Percentiles rank a stretch among this genome's conserved stretches.
These are phyloP conservation scores for Plusia festucae DNA, from an alignment of 2,888 invertebrate species.

Conservation along the genomic window DNA sequence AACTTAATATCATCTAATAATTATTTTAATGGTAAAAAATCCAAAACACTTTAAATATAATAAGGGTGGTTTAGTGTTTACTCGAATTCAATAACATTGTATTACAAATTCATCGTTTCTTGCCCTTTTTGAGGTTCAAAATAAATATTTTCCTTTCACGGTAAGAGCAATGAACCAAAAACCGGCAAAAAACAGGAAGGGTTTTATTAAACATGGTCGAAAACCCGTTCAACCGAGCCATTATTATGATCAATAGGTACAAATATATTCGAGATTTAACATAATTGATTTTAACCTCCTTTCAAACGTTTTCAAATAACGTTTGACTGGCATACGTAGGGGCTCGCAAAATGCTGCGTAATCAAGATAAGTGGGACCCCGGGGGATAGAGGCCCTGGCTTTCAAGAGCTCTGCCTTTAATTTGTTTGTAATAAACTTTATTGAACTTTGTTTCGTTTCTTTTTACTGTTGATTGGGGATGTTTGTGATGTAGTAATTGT, in stretches of 20 bases:
- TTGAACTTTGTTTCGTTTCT: slow-evolving; percentile 45
- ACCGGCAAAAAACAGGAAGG: neutral
- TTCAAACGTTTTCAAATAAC: slow-evolving; percentile 59
- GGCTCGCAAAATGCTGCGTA: slow-evolving; percentile 57
- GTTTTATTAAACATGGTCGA: slow-evolving; percentile 6
- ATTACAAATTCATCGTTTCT: neutral
- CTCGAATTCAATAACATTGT: neutral
- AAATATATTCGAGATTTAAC: slow-evolving; percentile 30
- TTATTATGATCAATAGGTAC: slow-evolving; percentile 39
- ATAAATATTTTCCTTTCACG: neutral
- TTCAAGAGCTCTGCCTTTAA: slow-evolving; percentile 44
- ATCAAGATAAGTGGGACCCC: slow-evolving; percentile 64
- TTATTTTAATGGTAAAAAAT: no score
- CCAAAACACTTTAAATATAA: no score
- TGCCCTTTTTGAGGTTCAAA: neutral
- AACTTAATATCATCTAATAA: no score
- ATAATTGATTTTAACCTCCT: slow-evolving; percentile 62
- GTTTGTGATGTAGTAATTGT: slow-evolving; percentile 7
- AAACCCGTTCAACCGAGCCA: slow-evolving; percentile 14
- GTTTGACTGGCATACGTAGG: slow-evolving; percentile 57
- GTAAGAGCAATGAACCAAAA: neutral
- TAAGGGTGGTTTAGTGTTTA: no score
- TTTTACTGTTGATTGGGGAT: slow-evolving; percentile 56
- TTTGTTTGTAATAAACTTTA: slow-evolving; percentile 58
- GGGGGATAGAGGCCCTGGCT: slow-evolving; percentile 41